These are phyloP conservation scores for Pseudorasbora parva DNA, from an alignment of 2,113 vertebrate species.

Conservation along the genomic window DNA sequence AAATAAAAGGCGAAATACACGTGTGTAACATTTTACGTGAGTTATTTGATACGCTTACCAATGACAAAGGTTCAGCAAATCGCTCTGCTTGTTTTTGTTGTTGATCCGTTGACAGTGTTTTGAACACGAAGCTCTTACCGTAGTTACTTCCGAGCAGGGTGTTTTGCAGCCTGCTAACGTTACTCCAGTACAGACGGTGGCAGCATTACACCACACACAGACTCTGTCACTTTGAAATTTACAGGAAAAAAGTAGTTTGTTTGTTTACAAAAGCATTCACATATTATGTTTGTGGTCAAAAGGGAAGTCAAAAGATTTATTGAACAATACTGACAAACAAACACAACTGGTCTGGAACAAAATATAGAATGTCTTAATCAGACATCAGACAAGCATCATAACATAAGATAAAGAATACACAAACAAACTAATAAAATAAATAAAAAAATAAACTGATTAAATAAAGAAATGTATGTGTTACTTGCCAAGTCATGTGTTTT, in stretches of 20 bases:
- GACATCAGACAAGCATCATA: no score
- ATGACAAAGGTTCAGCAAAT: slow-evolving; percentile 31
- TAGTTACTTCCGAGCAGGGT: slow-evolving; percentile 31
- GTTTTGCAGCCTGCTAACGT: slow-evolving; percentile 6
- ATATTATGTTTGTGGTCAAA: background rate
- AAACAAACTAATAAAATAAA: no score
- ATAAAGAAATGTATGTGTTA: no score
- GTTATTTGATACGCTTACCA: slow-evolving; percentile 37
- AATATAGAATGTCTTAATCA: no score
- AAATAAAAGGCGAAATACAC: slow-evolving; percentile 1
- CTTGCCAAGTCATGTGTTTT: no score
- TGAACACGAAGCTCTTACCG: slow-evolving; percentile 17
- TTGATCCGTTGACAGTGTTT: slow-evolving; percentile 35
- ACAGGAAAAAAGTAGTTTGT: no score
- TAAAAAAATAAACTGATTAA: no score
- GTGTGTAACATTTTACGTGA: slow-evolving; percentile 3
- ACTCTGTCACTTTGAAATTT: background rate
- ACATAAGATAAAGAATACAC: no score
- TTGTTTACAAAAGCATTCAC: background rate
- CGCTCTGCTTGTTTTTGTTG: slow-evolving; percentile 50
- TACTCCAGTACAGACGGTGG: background rate
- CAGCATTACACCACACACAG: background rate
- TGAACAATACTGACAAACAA: no score
- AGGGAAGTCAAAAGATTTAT: background rate
- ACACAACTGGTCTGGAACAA: no score